Base-by-base conservation (phyloP, 2,888 invertebrate species). In the Morpho helenor region DNA sequence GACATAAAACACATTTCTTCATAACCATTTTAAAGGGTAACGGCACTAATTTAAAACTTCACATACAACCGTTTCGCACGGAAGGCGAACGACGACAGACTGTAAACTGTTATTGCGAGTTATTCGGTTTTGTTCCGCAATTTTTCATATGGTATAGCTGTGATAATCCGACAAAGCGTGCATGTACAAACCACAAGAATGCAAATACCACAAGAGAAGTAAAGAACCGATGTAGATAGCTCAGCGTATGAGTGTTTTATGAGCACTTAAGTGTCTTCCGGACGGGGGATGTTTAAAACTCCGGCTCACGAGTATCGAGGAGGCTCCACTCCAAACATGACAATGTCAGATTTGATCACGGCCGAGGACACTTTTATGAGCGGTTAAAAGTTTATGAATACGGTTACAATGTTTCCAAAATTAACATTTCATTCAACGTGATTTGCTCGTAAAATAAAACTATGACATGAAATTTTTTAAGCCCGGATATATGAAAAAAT, bases 241-340 rank as follows among this genome's bases (percentile, higher is more conserved):
- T 73, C 73, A 75, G 77, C 75, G 75, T 77, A 77, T 75, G 80
- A 86, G 85, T 86, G 83, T 83, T 87, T 86, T 87, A 86, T 83
- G 85, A 86, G 81, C 83, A 82, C 85, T 86, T 74, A 76, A 86
- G 83, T 75, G 77, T 75, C 76, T 82, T 79, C 79, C 80, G 78
- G 75, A 72, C 74, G 70, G 74, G 75, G 77, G 82, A 80, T 82
- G 84, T 82, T 83, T 84, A 84, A 83, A 82, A 81, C 81, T 84
- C 77, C 66, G 63, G 72, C 71, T 71, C 69, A 66, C 68, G 68
- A 74, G 76, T 73, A 76, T 73, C 77, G 76, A 79, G 77, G 70
- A 73, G 74, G 62, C 63, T 70, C 76, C 77, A 79, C 81, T 80
- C 75, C 75, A 76, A 77, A 78, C 78, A 81, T 76, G 80, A 87